Evolutionary conservation across 2,113 vertebrate species (phyloP), one percentile per base, ranked within the genome.

Genomic region (Plestiodon gilberti): DNA sequence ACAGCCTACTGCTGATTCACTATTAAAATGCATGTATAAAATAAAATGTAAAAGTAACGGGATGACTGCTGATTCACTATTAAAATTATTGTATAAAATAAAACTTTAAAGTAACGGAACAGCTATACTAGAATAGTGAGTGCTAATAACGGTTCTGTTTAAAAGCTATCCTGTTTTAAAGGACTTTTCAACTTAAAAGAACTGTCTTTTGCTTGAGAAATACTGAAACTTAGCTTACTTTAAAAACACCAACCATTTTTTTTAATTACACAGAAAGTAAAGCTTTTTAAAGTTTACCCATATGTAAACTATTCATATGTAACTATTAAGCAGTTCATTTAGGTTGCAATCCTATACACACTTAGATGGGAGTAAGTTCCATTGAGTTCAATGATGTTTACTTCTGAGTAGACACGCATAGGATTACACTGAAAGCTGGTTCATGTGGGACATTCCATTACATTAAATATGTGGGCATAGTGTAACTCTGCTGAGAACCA

Each of bases 51-150:
- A 87, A 87, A 81, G 40, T 86, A 80, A 73, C 28, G 59, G 43
- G 59, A 28, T 87, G 40, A 75, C 25, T 67, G 43, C 70, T 55
- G 59, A 84, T 89, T 33, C 10, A 59, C 4, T 86, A 82, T 92
- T 85, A 88, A 90, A 92, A 62, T 83, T 57, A 23, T 3, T 84
- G 81, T 35, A 82, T 55, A 43, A 90, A 88, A 81, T 14, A 89
- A 87, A 87, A 90, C 73, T 23, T 70, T 78, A 25, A 86, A 87
- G 2, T 35, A 87, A 70, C 0, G 81, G 3, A 1, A 43, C 40
- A 22, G 1, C 6, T 69, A 75, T 70, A 61, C 18, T 55, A 57
- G 1, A 25, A 64, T 65, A 6, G 2, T 81, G 82, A 43, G 38
- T 73, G 84, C 30, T 67, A 62, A 7, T 38, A 87, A 64, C 55